These are phyloP conservation scores for Marcusenius ussheri DNA, from an alignment of 2,113 vertebrate genomes.

Conservation along the genomic window DNA sequence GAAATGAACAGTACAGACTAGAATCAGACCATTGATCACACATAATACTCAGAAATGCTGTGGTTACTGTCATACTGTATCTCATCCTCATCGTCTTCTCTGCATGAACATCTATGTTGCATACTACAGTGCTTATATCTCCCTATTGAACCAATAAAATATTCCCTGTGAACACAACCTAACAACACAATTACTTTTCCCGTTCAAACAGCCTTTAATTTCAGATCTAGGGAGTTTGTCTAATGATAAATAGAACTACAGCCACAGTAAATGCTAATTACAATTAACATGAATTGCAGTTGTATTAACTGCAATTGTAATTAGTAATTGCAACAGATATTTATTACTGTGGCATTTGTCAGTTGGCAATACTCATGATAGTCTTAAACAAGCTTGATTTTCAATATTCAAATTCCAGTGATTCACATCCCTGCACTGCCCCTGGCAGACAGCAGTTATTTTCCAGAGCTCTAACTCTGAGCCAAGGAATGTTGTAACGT, in stretches of 20 bases:
- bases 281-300: not conserved
- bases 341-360: not conserved
- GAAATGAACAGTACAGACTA: slow-evolving; percentile 13
- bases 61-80: not conserved
- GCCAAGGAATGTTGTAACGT: not conserved
- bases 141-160: not conserved
- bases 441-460: not conserved
- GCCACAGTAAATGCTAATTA: not conserved
- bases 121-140: not conserved
- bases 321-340: not conserved
- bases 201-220: not conserved
- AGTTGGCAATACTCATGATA: not conserved
- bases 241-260: not conserved
- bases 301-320: not conserved
- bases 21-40: slow-evolving; percentile 20
- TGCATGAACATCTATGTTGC: not conserved
- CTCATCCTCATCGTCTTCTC: not conserved
- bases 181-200: not conserved
- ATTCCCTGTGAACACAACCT: not conserved
- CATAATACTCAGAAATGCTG: not conserved
- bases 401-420: not conserved
- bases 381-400: not conserved
- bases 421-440: not conserved
- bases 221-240: not conserved
- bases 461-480: not conserved